Percentiles rank a stretch among this genome's conserved stretches.
phyloP scores from a whole-genome alignment of 2,888 invertebrate genomes.

The Eupelmus urozonus region DNA sequence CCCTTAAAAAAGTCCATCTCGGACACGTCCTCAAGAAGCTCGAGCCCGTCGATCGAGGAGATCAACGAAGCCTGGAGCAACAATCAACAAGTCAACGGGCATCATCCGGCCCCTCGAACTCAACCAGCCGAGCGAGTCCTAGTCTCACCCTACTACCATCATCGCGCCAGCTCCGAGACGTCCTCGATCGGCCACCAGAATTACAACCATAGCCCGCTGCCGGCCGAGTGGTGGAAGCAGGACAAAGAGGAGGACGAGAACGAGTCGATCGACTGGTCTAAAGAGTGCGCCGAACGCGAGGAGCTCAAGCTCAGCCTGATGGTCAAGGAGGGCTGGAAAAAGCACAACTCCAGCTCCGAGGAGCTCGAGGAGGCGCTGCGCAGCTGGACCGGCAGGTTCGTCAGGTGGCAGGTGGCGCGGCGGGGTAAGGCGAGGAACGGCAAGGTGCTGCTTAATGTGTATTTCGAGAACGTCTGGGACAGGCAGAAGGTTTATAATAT shows the following conservation, averaged over 20 bases:
- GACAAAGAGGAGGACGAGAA: not conserved
- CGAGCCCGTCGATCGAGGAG: too few species aligned
- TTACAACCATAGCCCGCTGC: too few species aligned
- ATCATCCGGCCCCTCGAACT: too few species aligned
- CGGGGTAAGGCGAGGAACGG: not conserved
- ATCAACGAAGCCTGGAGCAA: too few species aligned
- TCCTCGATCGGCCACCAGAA: too few species aligned
- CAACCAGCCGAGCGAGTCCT: too few species aligned
- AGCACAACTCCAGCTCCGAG: not conserved
- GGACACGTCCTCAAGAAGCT: too few species aligned
- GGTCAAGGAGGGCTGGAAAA: slow-evolving; percentile 29
- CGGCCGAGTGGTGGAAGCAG: slow-evolving; percentile 10
- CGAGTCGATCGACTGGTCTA: slow-evolving; percentile 1
- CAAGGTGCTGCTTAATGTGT: slow-evolving; percentile 11
- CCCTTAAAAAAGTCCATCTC: too few species aligned
- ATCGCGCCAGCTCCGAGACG: too few species aligned
- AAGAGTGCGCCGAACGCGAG: not conserved
- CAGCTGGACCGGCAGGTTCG: slow-evolving; percentile 6
- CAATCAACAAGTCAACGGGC: too few species aligned
- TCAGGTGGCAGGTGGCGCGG: not conserved
- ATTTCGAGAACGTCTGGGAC: slow-evolving; percentile 4
- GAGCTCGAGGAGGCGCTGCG: slow-evolving; percentile 7
- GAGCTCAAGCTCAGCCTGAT: not conserved
- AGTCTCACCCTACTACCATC: too few species aligned
- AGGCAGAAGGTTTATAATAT: not conserved